Evolutionary conservation across 2,888 invertebrate genomes (phyloP), one percentile per base, ranked within the genome.

Genomic region (Agriopis marginaria): DNA sequence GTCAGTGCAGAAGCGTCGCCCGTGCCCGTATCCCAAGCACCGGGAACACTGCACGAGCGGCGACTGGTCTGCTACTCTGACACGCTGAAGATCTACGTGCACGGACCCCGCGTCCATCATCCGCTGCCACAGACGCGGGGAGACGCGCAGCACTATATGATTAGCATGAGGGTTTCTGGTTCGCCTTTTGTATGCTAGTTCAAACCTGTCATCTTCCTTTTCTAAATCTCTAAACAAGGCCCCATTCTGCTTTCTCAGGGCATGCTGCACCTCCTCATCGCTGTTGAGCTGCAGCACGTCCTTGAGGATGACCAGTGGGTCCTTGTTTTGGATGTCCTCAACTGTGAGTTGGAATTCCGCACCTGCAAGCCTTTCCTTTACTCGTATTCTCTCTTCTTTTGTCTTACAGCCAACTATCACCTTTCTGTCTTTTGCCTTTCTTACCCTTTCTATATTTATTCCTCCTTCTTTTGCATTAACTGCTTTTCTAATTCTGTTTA

Each of bases 11-110:
- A 51, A 51, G 12, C 59, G 47, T 10, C 45, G 42, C 7, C 59
- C 59, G 8, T 59, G 59, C 5, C 59, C 59, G 32, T 59, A 59
- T 0, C 32, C 59, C 8, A 59, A 14, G 12, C 59, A 59, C 11
- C 2, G 12, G 0, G 59, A 51, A 11, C 51, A 51, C 23, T 51
- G 51, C 6, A 51, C 11, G 0, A 51, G 11, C 1, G 51, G 51
- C n/a, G 51, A 51, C 11, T 51, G 51, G 32, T 55, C 55, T 1
- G 1, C 40, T 0, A 55, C 55, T 42, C 23, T 11, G 0, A 51
- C 23, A 6, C 23, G 10, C 23, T 51, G 51, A 0, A 51, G 10
- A 10, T 51, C 51, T 0, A 51, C 4, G 10, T 51, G 51, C 0
- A 51, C 51, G 0, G 11, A 5, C 42, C 9, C 42, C 2, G 7